Evolutionary conservation across 2,113 vertebrate genomes (phyloP).

Genomic region (Cygnus buccinator): DNA sequence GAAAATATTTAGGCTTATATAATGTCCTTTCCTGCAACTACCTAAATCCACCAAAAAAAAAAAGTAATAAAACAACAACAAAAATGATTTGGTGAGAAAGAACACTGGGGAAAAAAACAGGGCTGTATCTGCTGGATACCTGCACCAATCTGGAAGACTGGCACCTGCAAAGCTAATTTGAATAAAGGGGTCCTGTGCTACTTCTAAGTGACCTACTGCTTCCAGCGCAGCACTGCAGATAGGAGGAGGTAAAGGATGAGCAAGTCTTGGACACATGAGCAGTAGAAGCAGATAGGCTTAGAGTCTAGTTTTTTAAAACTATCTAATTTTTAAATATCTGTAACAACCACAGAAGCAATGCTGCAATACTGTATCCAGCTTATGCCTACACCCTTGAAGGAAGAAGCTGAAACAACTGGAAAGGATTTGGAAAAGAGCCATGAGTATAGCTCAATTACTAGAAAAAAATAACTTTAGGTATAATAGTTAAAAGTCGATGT

Average conservation of each 20-base stretch:
- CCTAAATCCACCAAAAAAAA: not conserved
- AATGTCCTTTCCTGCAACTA: not conserved
- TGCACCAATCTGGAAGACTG: not conserved
- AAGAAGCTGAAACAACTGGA: not conserved
- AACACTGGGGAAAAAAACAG: not conserved
- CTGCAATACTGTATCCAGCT: not conserved
- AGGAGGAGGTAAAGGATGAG: not conserved
- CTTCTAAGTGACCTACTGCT: not conserved
- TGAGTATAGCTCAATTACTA: not conserved
- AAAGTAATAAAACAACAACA: not conserved
- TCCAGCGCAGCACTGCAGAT: not conserved
- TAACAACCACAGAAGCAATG: not conserved
- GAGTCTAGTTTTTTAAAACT: not conserved
- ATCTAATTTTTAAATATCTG: not conserved
- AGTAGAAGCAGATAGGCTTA: not conserved
- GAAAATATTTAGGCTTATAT: too few relatives aligned
- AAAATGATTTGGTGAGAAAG: not conserved
- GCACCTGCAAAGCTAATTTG: not conserved
- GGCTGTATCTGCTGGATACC: not conserved
- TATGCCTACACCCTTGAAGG: not conserved
- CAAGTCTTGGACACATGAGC: not conserved
- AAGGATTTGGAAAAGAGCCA: not conserved
- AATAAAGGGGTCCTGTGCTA: not conserved
- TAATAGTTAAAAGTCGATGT: not conserved
- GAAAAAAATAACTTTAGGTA: not conserved